These are phyloP conservation scores for Ariolimax columbianus DNA, from an alignment of 2,888 invertebrate species.

Conservation along the genomic window DNA sequence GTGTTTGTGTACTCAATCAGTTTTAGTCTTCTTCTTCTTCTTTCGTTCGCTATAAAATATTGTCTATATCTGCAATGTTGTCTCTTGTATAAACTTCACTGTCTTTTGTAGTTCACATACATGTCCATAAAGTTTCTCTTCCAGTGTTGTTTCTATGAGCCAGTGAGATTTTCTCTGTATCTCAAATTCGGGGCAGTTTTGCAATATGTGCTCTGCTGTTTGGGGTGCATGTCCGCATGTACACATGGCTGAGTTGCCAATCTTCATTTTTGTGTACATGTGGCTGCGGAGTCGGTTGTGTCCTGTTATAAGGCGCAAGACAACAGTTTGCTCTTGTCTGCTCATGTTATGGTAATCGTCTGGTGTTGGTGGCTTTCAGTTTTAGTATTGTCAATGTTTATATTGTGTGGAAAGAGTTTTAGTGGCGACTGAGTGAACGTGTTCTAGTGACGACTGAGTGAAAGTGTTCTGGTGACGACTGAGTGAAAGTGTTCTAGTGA, in stretches of 20 bases:
- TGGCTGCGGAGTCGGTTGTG: neutral
- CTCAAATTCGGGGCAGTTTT: neutral
- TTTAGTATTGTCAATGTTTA: no score
- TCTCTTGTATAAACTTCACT: neutral
- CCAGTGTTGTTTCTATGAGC: neutral
- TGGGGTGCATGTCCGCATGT: neutral
- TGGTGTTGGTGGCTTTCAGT: neutral
- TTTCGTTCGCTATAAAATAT: neutral
- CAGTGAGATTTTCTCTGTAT: neutral
- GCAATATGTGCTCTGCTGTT: neutral
- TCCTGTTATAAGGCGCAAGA: neutral
- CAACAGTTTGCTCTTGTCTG: neutral
- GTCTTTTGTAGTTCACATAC: neutral
- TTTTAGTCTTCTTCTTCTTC: neutral
- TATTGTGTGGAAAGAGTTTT: no score
- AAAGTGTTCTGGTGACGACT: no score
- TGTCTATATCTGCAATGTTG: neutral
- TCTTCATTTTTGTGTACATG: conserved; percentile 4
- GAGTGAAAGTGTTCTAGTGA: no score
- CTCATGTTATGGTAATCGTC: neutral
- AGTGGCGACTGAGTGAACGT: no score
- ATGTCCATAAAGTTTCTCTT: neutral
- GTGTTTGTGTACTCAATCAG: no score
- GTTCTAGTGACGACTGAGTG: no score
- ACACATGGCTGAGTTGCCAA: neutral